These are phyloP conservation scores for Cataglyphis rosenhaueri DNA, from an alignment of 2,888 invertebrate species.

Conservation along the genomic window DNA sequence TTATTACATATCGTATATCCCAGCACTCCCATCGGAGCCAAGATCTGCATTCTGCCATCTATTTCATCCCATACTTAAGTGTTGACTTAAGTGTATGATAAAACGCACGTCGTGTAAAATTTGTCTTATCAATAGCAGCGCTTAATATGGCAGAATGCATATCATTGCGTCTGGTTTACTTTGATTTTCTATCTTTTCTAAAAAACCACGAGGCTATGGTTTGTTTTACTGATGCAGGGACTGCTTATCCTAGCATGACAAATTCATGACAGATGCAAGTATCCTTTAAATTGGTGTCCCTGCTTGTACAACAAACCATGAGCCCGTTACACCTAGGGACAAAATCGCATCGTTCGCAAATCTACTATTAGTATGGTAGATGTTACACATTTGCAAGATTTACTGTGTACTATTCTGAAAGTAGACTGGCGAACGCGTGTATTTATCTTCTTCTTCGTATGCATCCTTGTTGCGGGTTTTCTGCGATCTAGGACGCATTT, in stretches of 20 bases:
- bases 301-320: slow-evolving; percentile 38
- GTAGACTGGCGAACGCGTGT: slow-evolving; percentile 46
- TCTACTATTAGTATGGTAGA: slow-evolving; percentile 42
- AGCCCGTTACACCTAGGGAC: slow-evolving; percentile 41
- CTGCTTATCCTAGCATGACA: neutral
- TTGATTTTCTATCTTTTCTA: slow-evolving; percentile 74
- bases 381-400: slow-evolving; percentile 24
- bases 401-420: slow-evolving; percentile 11
- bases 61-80: slow-evolving; percentile 23
- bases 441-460: slow-evolving; percentile 32
- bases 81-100: slow-evolving; percentile 2
- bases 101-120: slow-evolving; percentile 1
- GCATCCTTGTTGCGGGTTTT: slow-evolving; percentile 61
- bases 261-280: neutral
- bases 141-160: slow-evolving; percentile 76
- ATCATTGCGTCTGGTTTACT: slow-evolving; percentile 76
- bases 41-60: slow-evolving; percentile 77
- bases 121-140: neutral
- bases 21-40: slow-evolving; percentile 74
- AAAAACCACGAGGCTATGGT: slow-evolving; percentile 67
- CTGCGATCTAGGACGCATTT: slow-evolving; percentile 50
- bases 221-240: slow-evolving; percentile 51
- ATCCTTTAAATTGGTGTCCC: neutral
- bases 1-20: slow-evolving; percentile 73
- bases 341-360: slow-evolving; percentile 37